A percentile compares a stretch with the other conserved stretches of the same genome.
Conservation (phyloP, 2,113 vertebrate species). For the Engraulis encrasicolus region DNA sequence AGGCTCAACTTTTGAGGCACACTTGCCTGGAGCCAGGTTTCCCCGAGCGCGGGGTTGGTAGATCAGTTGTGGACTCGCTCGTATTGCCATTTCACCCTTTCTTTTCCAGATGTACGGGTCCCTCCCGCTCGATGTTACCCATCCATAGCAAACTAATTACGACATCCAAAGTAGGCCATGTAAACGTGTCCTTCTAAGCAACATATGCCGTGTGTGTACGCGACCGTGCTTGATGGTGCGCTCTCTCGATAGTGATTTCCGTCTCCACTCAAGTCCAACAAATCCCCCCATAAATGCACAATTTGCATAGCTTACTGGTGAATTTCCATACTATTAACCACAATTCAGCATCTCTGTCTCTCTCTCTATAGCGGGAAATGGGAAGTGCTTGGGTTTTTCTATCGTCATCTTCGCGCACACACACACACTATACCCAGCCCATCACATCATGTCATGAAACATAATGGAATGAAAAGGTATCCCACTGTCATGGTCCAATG, state of each 20-base stretch:
- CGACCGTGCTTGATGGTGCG: not conserved
- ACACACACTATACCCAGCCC: not conserved
- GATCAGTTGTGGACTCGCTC: too few relatives aligned
- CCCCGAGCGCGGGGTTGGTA: too few relatives aligned
- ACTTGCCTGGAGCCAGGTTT: conserved; percentile 27
- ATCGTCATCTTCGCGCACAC: too few relatives aligned
- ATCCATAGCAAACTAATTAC: not conserved
- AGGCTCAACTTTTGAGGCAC: conserved; percentile 33
- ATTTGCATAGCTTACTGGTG: conserved; percentile 2
- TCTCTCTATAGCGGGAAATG: not conserved
- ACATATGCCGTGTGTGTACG: conserved; percentile 9
- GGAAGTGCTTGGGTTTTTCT: not conserved
- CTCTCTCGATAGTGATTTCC: not conserved
- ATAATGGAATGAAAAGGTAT: not conserved
- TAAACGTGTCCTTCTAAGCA: conserved; percentile 1
- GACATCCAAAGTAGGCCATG: not conserved
- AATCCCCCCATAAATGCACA: not conserved
- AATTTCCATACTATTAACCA: conserved; percentile 4
- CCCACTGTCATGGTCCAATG: not conserved
- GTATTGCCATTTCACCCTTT: conserved; percentile 13
- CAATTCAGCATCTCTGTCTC: not conserved
- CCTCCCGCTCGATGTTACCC: not conserved
- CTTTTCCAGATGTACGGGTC: not conserved
- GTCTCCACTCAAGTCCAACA: conserved; percentile 2
- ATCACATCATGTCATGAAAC: not conserved